A percentile compares a stretch with the other conserved stretches of the same genome.
These are phyloP conservation scores for Penaeus japonicus DNA, from an alignment of 1,140 invertebrate genomes.

Conservation along the genomic window DNA sequence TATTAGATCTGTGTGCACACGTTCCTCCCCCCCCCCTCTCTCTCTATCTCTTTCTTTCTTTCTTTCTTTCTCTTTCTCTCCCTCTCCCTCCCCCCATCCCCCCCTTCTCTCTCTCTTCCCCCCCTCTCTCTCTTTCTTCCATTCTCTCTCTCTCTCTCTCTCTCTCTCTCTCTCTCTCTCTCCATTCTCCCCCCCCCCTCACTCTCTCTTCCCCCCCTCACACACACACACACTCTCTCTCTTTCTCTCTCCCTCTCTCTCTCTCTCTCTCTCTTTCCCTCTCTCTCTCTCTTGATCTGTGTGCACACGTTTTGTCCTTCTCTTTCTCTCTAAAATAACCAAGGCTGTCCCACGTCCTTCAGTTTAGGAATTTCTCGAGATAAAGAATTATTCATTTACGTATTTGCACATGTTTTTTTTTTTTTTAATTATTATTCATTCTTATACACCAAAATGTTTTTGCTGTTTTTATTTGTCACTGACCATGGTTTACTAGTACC, in stretches of 20 bases:
- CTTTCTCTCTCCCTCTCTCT: background rate
- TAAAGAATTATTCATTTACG: too few species aligned
- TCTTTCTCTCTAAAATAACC: background rate
- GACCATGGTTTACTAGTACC: too few species aligned
- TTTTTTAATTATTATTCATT: too few species aligned
- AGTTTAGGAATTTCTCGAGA: too few species aligned
- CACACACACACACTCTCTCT: background rate
- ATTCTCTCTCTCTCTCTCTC: background rate
- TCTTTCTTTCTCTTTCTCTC: background rate
- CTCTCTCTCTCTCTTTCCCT: background rate
- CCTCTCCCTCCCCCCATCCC: background rate
- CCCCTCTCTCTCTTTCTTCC: background rate
- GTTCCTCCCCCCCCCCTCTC: too few species aligned
- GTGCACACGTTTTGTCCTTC: background rate
- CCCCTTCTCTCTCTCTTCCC: too few species aligned
- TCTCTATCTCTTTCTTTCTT: too few species aligned
- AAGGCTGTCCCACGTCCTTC: too few species aligned
- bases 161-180: background rate
- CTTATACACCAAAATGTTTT: too few species aligned
- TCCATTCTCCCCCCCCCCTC: background rate
- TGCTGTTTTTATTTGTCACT: too few species aligned
- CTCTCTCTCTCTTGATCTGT: background rate
- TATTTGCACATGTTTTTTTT: too few species aligned
- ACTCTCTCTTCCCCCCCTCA: background rate
- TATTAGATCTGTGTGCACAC: too few species aligned